Evolutionary conservation across 35 echinoderm and acorn worm genomes (phyloP).

Genomic region (Holothuria glaberrima): DNA sequence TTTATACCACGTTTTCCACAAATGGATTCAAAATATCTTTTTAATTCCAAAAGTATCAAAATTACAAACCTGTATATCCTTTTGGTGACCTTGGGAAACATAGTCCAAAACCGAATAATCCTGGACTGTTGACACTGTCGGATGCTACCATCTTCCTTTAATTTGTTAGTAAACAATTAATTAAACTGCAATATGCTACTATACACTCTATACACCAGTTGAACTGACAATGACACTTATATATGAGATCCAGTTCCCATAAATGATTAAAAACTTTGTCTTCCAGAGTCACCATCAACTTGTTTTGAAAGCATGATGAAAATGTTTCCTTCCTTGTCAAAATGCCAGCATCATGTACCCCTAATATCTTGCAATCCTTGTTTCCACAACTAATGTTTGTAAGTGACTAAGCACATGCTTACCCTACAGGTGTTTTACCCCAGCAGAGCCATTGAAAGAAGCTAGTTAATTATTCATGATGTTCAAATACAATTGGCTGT

Average conservation of each 20-base stretch:
- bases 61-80: constrained; percentile 55
- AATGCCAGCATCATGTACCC: too few relatives aligned
- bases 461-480: constrained; percentile 15
- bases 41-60: neutral
- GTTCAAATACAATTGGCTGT: constrained; percentile 1
- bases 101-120: constrained; percentile 46
- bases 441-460: constrained; percentile 28
- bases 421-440: constrained; percentile 46
- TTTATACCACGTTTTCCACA: too few relatives aligned
- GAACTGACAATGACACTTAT: too few relatives aligned
- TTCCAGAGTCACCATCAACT: too few relatives aligned
- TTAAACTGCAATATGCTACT: too few relatives aligned
- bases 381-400: neutral
- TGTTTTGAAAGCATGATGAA: too few relatives aligned
- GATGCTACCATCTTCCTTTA: constrained; percentile 35
- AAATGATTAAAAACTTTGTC: too few relatives aligned
- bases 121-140: constrained; percentile 17
- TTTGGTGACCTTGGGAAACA: constrained; percentile 45
- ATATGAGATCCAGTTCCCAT: too few relatives aligned
- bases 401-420: constrained; percentile 38
- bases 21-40: too few relatives aligned
- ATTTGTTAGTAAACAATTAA: too few relatives aligned
- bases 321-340: too few relatives aligned
- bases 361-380: neutral
- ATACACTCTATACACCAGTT: too few relatives aligned